Percentiles rank a stretch among this genome's conserved stretches.
Conservation (phyloP, 2,113 vertebrate genomes). For the Candoia aspera region DNA sequence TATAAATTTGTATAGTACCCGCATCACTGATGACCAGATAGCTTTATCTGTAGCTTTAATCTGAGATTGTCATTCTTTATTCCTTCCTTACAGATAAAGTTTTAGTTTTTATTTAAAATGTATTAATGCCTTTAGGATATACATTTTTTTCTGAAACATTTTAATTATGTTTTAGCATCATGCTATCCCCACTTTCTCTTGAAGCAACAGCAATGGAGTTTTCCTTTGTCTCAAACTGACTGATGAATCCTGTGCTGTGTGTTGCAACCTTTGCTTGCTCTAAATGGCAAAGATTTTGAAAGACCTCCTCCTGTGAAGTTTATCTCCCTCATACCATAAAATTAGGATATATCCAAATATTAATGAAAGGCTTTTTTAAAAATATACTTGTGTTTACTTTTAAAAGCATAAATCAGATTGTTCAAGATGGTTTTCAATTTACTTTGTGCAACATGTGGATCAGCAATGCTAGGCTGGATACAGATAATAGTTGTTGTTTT, state of each 20-base stretch:
- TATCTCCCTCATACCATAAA: neutral
- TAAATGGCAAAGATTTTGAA: conserved; percentile 4
- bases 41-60: neutral
- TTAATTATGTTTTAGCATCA: neutral
- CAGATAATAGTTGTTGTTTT: neutral
- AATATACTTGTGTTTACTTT: neutral
- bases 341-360: neutral
- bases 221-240: neutral
- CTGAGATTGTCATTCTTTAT: neutral
- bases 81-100: neutral
- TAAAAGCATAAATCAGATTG: neutral
- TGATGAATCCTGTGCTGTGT: neutral
- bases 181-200: neutral
- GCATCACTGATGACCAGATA: neutral
- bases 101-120: neutral
- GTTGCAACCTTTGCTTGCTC: neutral
- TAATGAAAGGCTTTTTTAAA: neutral
- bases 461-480: neutral
- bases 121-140: neutral
- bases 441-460: neutral
- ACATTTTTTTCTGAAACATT: neutral
- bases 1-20: neutral
- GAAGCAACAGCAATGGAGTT: neutral
- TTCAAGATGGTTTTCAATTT: neutral
- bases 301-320: neutral